A percentile compares a stretch with the other conserved stretches of the same genome.
phyloP scores from a whole-genome alignment of 2,797 vertebrate species.

The Menidia menidia region DNA sequence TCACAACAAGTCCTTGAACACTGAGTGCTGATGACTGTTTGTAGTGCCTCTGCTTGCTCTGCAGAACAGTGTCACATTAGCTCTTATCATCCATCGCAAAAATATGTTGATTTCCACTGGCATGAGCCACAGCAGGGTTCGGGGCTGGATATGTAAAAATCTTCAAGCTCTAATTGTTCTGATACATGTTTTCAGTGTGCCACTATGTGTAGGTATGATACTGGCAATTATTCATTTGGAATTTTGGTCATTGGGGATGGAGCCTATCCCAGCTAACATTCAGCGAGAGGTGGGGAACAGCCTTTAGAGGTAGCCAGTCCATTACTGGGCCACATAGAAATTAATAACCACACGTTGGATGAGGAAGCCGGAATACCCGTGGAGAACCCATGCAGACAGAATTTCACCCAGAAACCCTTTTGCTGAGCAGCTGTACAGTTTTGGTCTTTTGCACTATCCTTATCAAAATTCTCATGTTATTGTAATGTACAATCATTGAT shows the following conservation, averaged over 20 bases:
- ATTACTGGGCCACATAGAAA: too few relatives aligned
- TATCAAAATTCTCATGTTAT: conserved; percentile 27
- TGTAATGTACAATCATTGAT: not conserved
- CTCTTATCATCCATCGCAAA: not conserved
- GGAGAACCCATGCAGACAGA: too few relatives aligned
- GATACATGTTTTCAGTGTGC: not conserved
- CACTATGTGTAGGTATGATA: not conserved
- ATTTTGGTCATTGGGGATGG: not conserved
- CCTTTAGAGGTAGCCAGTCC: too few relatives aligned
- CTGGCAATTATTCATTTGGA: not conserved
- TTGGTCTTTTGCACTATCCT: conserved; percentile 14
- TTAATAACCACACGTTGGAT: too few relatives aligned
- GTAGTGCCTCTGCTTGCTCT: conserved; percentile 8
- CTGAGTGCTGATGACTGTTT: conserved; percentile 33
- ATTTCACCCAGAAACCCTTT: too few relatives aligned
- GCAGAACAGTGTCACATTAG: conserved; percentile 5
- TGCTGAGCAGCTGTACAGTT: too few relatives aligned
- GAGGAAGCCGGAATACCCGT: too few relatives aligned
- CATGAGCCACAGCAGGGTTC: not conserved
- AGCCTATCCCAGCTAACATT: too few relatives aligned
- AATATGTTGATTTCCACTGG: not conserved
- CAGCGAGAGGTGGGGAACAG: too few relatives aligned
- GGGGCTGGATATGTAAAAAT: not conserved
- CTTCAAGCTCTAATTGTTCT: not conserved
- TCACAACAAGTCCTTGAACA: conserved; percentile 42